phyloP scores from a whole-genome alignment of 2,113 vertebrate species.

The Paradisaea rubra region DNA sequence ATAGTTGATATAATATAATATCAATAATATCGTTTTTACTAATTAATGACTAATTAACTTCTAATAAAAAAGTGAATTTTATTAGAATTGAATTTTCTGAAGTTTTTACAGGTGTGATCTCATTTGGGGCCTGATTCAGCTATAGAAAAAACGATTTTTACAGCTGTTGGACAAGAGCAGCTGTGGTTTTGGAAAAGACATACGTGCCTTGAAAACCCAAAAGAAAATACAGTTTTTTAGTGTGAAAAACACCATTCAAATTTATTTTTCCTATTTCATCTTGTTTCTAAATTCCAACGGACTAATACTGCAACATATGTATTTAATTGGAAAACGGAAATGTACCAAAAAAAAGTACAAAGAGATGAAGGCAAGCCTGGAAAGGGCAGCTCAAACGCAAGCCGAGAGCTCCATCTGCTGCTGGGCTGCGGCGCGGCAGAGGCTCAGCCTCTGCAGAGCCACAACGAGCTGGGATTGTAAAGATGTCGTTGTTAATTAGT shows the following conservation, averaged over 20 bases:
- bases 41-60: background rate
- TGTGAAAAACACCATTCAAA: background rate
- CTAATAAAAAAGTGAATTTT: background rate
- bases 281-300: background rate
- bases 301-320: accelerated
- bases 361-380: accelerated
- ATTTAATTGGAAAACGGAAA: background rate
- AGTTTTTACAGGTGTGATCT: background rate
- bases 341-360: background rate
- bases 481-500: background rate
- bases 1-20: background rate
- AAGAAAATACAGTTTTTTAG: background rate
- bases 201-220: background rate
- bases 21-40: background rate
- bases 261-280: background rate
- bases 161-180: background rate
- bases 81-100: background rate
- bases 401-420: constrained; percentile 64
- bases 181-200: background rate
- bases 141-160: accelerated
- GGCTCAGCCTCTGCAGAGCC: background rate
- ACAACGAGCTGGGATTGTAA: accelerated
- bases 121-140: background rate
- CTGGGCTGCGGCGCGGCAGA: background rate
- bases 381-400: background rate